Evolutionary conservation across 2,113 vertebrate species (phyloP).

Genomic region (Aegotheles bennettii): DNA sequence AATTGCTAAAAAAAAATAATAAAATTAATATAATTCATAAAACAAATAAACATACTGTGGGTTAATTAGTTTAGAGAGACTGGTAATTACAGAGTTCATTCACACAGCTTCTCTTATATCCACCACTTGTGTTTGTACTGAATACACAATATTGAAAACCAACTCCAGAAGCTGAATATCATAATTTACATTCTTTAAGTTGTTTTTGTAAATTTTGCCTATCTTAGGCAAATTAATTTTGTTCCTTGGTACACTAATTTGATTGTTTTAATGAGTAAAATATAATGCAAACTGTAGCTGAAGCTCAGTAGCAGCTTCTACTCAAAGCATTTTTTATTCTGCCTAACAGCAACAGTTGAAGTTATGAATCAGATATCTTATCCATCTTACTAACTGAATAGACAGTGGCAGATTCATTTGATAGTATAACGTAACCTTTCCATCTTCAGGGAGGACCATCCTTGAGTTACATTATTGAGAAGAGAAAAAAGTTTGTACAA

Average conservation of each 20-base stretch:
- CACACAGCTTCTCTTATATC: background rate
- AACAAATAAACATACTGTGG: background rate
- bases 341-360: background rate
- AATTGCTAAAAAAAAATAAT: background rate
- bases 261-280: background rate
- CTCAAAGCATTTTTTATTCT: background rate
- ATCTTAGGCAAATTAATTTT: background rate
- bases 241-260: background rate
- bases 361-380: background rate
- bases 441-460: fast-evolving
- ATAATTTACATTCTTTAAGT: background rate
- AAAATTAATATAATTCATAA: no score
- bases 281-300: background rate
- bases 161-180: background rate
- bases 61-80: background rate
- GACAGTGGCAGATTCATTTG: background rate
- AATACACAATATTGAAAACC: background rate
- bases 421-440: background rate
- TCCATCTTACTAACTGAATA: background rate
- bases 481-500: background rate
- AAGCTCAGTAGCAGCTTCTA: background rate
- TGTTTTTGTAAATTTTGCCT: background rate
- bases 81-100: background rate
- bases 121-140: background rate
- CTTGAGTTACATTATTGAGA: background rate